Evolutionary conservation across 2,113 vertebrate species (phyloP), one percentile per base, ranked within the genome.

Genomic region (Bubo blakistoni): DNA sequence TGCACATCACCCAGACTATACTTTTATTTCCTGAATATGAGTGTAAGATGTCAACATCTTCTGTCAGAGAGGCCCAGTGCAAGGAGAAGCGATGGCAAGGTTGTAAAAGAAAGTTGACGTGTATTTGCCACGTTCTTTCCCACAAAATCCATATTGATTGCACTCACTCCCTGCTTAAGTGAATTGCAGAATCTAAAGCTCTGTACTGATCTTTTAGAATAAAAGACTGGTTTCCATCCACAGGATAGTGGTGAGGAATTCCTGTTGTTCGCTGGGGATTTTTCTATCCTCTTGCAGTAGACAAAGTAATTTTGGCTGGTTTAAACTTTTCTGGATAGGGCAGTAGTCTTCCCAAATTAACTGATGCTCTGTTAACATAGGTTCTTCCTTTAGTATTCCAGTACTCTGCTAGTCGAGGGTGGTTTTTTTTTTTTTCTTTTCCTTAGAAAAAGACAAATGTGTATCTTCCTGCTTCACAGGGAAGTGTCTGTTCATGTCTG

Each of bases 401-500:
- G 27, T 86, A 40, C 13, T 93, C 20, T 67, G 57, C 4, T 22
- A 63, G 38, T 47, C 0, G 0, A 61, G 79, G 44, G 14, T n/a
- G n/a, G n/a, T n/a, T 73, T 38, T 46, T 27, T 42, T 58, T 54
- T 16, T 25, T 86, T 74, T 59, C 7, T 84, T 84, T 81, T 86
- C 26, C 71, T 73, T 83, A 70, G 67, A 51, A 92, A 91, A 66
- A 91, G 7, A 20, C 16, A 78, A 89, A 91, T 72, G 9, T 7
- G 0, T 86, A 2, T 55, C 22, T 92, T 91, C n/a, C 46, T 79
- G 0, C 38, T 96, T 93, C 36, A 29, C 88, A 99, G 99, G 99
- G 99, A 99, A 99, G 92, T 99, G 99, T 94, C 98, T 99, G 34
- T 99, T 99, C 96, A 97, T 99, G 97, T 99, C 99, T 29, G 99